A percentile compares a stretch with the other conserved stretches of the same genome.
phyloP scores from a whole-genome alignment of 2,888 invertebrate genomes.

The Dione vanillae region DNA sequence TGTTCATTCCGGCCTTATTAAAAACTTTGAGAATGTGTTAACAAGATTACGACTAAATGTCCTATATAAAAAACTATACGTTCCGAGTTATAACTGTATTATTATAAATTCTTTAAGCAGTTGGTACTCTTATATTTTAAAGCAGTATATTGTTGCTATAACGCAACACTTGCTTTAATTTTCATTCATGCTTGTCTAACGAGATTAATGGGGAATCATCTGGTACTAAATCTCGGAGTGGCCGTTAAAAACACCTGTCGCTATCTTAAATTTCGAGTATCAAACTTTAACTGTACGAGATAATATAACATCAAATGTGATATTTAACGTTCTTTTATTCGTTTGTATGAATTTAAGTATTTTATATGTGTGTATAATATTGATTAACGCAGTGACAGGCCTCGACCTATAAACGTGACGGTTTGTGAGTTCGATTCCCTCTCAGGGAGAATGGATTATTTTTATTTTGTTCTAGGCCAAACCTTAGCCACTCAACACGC shows the following conservation, averaged over 20 bases:
- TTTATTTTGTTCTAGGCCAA: no score
- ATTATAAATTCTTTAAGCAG: slow-evolving; percentile 21
- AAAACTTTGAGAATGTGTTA: slow-evolving; percentile 48
- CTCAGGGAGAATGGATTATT: no score
- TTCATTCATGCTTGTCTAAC: slow-evolving; percentile 72
- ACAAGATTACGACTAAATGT: slow-evolving; percentile 30
- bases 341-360: neutral
- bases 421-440: no score
- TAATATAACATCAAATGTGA: slow-evolving; percentile 53
- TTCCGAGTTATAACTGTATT: slow-evolving; percentile 20
- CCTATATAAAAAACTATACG: slow-evolving; percentile 13
- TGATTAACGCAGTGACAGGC: no score
- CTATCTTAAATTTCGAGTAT: slow-evolving; percentile 69
- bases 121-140: slow-evolving; percentile 35
- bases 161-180: slow-evolving; percentile 68
- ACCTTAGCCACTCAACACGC: no score
- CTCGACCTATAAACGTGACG: no score
- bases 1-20: slow-evolving; percentile 45
- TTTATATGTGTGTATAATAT: no score
- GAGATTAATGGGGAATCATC: slow-evolving; percentile 79
- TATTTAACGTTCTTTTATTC: slow-evolving; percentile 43
- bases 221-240: slow-evolving; percentile 74
- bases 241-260: slow-evolving; percentile 82
- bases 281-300: slow-evolving; percentile 68
- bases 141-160: slow-evolving; percentile 57